Evolutionary conservation across 2,797 vertebrate genomes (phyloP).

Genomic region (Megaceryle alcyon): DNA sequence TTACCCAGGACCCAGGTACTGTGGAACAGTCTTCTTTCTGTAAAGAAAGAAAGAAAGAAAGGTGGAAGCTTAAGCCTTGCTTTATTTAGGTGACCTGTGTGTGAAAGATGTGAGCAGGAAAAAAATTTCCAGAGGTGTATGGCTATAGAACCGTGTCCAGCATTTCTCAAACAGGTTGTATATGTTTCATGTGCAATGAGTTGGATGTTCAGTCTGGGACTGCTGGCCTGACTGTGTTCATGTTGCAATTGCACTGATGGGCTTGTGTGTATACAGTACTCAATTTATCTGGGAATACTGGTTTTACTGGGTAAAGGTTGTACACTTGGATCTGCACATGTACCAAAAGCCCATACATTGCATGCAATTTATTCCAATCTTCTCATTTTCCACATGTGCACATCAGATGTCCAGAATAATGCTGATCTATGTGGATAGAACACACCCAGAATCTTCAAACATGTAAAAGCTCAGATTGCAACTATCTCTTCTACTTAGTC

Average conservation of each 20-base stretch:
- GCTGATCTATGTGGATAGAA: neutral
- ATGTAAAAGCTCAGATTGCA: neutral
- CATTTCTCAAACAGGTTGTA: neutral
- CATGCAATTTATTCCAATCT: neutral
- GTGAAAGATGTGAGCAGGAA: neutral
- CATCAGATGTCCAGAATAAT: neutral
- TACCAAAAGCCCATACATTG: neutral
- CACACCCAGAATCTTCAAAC: neutral
- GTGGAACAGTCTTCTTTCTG: conserved; percentile 69
- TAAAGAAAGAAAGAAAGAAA: conserved; percentile 69
- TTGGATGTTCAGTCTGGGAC: neutral
- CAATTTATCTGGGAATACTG: neutral
- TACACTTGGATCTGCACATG: neutral
- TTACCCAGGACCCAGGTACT: conserved; percentile 64
- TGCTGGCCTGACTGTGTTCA: neutral
- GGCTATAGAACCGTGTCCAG: neutral
- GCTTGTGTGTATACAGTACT: neutral
- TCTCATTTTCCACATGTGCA: neutral
- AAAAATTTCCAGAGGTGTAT: neutral
- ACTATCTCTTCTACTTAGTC: neutral
- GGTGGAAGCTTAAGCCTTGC: conserved; percentile 59
- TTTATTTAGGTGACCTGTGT: neutral
- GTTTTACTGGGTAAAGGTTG: neutral
- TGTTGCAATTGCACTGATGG: neutral
- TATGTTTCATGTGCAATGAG: neutral